These are phyloP conservation scores for Apoda limacodes DNA, from an alignment of 2,888 invertebrate genomes.

Conservation along the genomic window DNA sequence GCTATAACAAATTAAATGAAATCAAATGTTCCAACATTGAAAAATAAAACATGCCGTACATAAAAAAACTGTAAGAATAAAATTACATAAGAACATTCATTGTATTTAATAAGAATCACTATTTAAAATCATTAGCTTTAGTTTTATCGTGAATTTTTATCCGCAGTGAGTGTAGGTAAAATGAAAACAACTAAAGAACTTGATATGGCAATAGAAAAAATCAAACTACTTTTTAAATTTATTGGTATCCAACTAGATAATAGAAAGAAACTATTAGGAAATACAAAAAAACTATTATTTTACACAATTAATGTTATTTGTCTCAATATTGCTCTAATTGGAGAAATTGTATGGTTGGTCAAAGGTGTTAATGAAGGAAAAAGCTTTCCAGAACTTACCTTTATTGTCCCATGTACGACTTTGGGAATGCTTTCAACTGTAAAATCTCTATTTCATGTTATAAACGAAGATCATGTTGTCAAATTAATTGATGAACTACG, in stretches of 20 bases:
- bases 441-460: constrained; percentile 22
- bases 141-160: no score
- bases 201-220: constrained; percentile 26
- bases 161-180: constrained; percentile 1
- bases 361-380: constrained; percentile 21
- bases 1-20: no score
- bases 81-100: no score
- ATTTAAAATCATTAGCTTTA: no score
- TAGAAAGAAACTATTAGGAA: constrained; percentile 1
- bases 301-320: constrained; percentile 25
- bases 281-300: constrained; percentile 22
- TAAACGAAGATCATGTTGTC: constrained; percentile 20
- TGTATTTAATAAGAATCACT: no score
- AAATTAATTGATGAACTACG: constrained; percentile 21
- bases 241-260: constrained; percentile 26
- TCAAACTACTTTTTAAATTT: constrained; percentile 22
- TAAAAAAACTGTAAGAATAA: no score
- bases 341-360: constrained; percentile 21
- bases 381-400: constrained; percentile 27
- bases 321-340: constrained; percentile 20
- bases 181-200: constrained; percentile 16
- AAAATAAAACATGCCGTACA: no score
- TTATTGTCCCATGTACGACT: constrained; percentile 26
- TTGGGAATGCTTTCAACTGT: constrained; percentile 22
- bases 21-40: no score